Evolutionary conservation across 2,888 invertebrate species (phyloP).

Genomic region (Eristalis arbustorum): DNA sequence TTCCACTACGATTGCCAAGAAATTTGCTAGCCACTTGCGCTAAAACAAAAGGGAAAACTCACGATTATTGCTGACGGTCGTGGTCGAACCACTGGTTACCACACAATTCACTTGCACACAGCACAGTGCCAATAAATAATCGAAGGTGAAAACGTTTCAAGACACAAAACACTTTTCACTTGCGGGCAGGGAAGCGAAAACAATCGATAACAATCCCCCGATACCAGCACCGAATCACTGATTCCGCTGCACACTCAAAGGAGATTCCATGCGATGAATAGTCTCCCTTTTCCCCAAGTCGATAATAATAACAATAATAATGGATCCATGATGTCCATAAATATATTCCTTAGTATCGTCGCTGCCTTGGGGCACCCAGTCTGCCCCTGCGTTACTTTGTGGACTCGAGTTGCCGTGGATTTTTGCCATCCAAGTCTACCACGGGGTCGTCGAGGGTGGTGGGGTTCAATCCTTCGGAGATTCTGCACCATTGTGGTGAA

Average conservation of each 20-base stretch:
- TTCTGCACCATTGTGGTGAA: constrained; percentile 44
- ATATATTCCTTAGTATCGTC: constrained; percentile 45
- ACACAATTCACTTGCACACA: constrained; percentile 47
- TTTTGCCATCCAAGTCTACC: constrained; percentile 46
- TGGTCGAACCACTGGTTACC: constrained; percentile 19
- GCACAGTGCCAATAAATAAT: constrained; percentile 56
- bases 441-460: constrained; percentile 58
- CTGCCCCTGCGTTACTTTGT: constrained; percentile 27
- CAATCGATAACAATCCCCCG: constrained; percentile 61
- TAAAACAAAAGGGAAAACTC: constrained; percentile 52
- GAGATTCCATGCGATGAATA: constrained; percentile 60
- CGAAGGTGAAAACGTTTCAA: constrained; percentile 65
- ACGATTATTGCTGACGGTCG: constrained; percentile 30
- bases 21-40: constrained; percentile 34
- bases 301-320: constrained; percentile 69
- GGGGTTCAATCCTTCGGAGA: constrained; percentile 61
- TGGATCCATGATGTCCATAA: constrained; percentile 68
- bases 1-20: constrained; percentile 28
- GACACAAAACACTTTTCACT: constrained; percentile 59
- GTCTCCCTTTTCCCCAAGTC: constrained; percentile 55
- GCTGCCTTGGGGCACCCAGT: constrained; percentile 13
- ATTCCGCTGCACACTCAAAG: constrained; percentile 26
- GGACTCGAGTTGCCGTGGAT: constrained; percentile 1
- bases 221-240: constrained; percentile 56
- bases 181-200: constrained; percentile 31